These are phyloP conservation scores for Cepaea nemoralis DNA, from an alignment of 1,140 invertebrate genomes.

Conservation along the genomic window DNA sequence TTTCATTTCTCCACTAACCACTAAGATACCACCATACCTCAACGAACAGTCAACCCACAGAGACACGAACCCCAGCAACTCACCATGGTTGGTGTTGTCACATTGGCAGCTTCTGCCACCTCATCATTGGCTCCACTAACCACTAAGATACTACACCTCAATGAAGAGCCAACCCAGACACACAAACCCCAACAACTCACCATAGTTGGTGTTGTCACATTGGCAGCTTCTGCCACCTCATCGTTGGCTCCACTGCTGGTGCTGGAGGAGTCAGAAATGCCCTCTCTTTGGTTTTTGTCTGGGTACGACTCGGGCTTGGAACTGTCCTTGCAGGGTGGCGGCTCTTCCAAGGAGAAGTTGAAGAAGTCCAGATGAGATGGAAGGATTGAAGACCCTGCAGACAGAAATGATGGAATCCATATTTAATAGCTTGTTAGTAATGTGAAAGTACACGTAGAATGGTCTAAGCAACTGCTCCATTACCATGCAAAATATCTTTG, in stretches of 20 bases:
- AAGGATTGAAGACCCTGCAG: slow-evolving; percentile 81
- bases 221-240: slow-evolving; percentile 23
- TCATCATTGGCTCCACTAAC: slow-evolving; percentile 54
- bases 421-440: too few species aligned
- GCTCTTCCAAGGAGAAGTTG: slow-evolving; percentile 72
- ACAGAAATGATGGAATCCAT: too few species aligned
- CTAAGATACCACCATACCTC: too few species aligned
- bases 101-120: slow-evolving; percentile 18
- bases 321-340: slow-evolving; percentile 30
- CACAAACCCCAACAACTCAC: too few species aligned
- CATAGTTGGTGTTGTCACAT: slow-evolving; percentile 40
- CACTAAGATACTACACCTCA: too few species aligned
- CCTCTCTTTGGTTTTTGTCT: slow-evolving; percentile 50
- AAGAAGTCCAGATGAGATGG: slow-evolving; percentile 84
- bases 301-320: slow-evolving; percentile 16
- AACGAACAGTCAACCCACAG: too few species aligned
- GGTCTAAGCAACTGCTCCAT: too few species aligned
- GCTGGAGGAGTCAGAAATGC: slow-evolving; percentile 54
- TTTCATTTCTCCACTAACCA: too few species aligned
- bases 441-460: too few species aligned
- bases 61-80: too few species aligned
- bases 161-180: too few species aligned
- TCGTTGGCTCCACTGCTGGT: slow-evolving; percentile 57
- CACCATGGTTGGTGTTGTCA: slow-evolving; percentile 42
- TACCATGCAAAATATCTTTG: too few species aligned